These are phyloP conservation scores for Spea bombifrons DNA, from an alignment of 2,113 vertebrate species.

Conservation along the genomic window DNA sequence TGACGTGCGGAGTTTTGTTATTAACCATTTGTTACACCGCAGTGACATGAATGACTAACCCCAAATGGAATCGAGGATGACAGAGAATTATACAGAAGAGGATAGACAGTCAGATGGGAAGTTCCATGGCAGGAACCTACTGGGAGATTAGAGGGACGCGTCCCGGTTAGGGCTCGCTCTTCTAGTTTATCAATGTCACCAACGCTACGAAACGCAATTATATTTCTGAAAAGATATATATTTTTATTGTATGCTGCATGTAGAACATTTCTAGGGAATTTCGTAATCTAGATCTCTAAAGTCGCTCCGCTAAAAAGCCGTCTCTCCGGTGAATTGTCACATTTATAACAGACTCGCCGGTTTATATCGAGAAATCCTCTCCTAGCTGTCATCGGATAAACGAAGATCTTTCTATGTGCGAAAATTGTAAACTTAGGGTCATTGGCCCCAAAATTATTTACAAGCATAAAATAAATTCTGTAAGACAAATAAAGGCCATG, in stretches of 20 bases:
- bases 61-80: neutral
- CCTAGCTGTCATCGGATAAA: neutral
- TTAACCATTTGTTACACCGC: neutral
- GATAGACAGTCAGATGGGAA: neutral
- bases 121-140: neutral
- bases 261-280: neutral
- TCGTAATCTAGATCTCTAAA: slow-evolving; percentile 5
- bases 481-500: too few relatives aligned
- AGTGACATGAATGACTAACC: neutral
- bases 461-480: too few relatives aligned
- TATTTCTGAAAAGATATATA: slow-evolving; percentile 8
- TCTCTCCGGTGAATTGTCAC: slow-evolving; percentile 3
- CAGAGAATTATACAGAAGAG: neutral
- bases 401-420: too few relatives aligned
- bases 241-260: slow-evolving; percentile 4
- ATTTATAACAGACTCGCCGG: neutral
- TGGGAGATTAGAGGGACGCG: neutral
- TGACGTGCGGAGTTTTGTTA: neutral
- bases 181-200: slow-evolving; percentile 30
- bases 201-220: slow-evolving; percentile 15
- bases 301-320: neutral
- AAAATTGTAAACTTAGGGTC: too few relatives aligned
- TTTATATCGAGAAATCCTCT: neutral
- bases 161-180: neutral
- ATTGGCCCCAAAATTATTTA: too few relatives aligned